Conservation (phyloP, 2,113 vertebrate genomes). For the Motacilla alba region DNA sequence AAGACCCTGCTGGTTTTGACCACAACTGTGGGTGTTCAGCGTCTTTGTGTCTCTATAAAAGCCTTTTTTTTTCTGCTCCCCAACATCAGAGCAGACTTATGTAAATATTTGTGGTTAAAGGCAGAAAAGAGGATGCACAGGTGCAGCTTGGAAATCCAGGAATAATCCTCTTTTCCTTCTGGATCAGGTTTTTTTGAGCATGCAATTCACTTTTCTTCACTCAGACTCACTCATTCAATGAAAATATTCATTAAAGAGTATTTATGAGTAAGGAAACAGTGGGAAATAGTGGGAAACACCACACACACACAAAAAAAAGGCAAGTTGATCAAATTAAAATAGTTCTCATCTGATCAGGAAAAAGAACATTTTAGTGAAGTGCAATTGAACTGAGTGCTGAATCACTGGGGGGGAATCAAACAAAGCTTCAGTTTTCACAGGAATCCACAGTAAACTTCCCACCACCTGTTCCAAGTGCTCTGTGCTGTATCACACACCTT, state of each 20-base stretch:
- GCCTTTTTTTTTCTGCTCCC: not conserved
- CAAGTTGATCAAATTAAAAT: not conserved
- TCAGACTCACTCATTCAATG: not conserved
- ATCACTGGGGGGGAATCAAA: not conserved
- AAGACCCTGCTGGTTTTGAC: not conserved
- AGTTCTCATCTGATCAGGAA: not conserved
- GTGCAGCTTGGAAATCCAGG: not conserved
- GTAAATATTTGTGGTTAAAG: not conserved
- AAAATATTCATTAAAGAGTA: not conserved
- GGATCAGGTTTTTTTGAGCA: not conserved
- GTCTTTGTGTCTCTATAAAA: not conserved
- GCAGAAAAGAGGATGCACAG: not conserved
- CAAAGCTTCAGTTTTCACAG: not conserved
- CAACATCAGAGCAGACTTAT: not conserved
- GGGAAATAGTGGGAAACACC: not conserved
- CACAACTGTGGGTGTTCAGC: not conserved
- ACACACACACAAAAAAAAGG: not conserved
- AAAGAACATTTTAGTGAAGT: not conserved
- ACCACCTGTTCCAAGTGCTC: not conserved
- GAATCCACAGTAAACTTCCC: not conserved
- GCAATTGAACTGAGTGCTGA: not conserved
- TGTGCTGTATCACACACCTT: not conserved
- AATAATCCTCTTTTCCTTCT: not conserved
- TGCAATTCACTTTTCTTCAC: not conserved
- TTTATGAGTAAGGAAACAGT: not conserved